Evolutionary conservation across 2,888 invertebrate genomes (phyloP), one percentile per base, ranked within the genome.

Genomic region (Rotaria socialis): DNA sequence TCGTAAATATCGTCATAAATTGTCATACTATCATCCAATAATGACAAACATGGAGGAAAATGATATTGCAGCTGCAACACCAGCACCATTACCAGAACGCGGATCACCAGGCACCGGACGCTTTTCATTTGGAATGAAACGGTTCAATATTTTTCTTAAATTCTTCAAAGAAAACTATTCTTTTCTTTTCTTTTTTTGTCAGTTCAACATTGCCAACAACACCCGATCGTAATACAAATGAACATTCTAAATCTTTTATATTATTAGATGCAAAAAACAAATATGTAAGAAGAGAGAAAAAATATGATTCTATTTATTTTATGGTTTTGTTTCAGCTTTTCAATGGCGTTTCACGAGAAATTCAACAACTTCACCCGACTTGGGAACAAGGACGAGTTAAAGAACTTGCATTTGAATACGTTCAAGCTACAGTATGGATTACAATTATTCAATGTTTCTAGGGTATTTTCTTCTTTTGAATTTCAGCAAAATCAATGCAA

Each of bases 401-500:
- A 43, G 75, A 75, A 75, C 24, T 75, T n/a, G 75, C 75, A 8
- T 43, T 10, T 43, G 75, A 41, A 75, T 75, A 75, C 8, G 75
- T 75, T 24, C 47, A 75, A 24, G 75, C 75, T 4, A 75, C 75
- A n/a, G 75, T 75, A 75, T 43, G 14, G 50, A 50, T 50, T 50
- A 55, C 22, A 22, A 22, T 8, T 55, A 0, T 4, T 22, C 6
- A 3, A 55, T 4, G 7, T 55, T 22, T 24, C 22, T 24, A 6
- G 24, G 24, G 11, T 6, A 22, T 75, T 43, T 8, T 22, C 47
- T 43, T 47, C 22, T 43, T 22, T 47, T 47, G 7, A 43, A 47
- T 75, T 75, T 19, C 47, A 75, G 75, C 75, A 75, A 75, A 24
- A 1, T 75, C 75, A 75, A 75, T 75, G 75, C 24, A 24, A 75